Evolutionary conservation across 2,888 invertebrate species (phyloP), one percentile per base, ranked within the genome.

Genomic region (Geophilus truncorum): DNA sequence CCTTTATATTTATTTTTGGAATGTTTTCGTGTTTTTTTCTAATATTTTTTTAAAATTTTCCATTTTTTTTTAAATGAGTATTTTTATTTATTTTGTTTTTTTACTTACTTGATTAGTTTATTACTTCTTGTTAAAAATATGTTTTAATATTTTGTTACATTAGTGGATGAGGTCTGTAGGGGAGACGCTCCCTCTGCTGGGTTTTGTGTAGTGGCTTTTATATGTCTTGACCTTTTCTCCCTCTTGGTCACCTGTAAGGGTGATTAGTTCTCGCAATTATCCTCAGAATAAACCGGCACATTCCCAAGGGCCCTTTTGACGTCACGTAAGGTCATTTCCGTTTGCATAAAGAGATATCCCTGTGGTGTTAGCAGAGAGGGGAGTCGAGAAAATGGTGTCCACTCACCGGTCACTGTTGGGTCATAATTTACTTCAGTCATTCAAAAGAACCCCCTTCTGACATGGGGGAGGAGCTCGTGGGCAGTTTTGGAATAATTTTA

Each of bases 301-400:
- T 25, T 79, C 79, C 51, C 79, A 23, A 23, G 57, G 79, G 79
- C 79, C 79, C 51, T 79, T 79, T 79, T 79, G 79, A 79, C 79
- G 51, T 51, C 79, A 25, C 51, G 23, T 28, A 51, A 79, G 79
- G 79, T 79, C 79, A 51, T 25, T 32, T 28, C 78, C 25, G 79
- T 79, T 79, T 79, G 79, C 79, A 79, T 79, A 79, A 79, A 79
- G 76, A 75, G 51, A 51, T 51, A 51, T 51, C 51, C 51, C 51
- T 18, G 18, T 51, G 51, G 51, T 51, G 51, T 51, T 51, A 51
- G 51, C 18, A 18, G 51, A 51, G 18, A 51, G 51, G 51, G 51
- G 51, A 51, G 51, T 51, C 51, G n/a, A 51, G 51, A 51, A 45
- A 51, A 51, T 51, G 51, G 51, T 51, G 51, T 51, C 51, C 51